A percentile compares a stretch with the other conserved stretches of the same genome.
phyloP scores from a whole-genome alignment of 2,113 vertebrate species.

The Sitta europaea region DNA sequence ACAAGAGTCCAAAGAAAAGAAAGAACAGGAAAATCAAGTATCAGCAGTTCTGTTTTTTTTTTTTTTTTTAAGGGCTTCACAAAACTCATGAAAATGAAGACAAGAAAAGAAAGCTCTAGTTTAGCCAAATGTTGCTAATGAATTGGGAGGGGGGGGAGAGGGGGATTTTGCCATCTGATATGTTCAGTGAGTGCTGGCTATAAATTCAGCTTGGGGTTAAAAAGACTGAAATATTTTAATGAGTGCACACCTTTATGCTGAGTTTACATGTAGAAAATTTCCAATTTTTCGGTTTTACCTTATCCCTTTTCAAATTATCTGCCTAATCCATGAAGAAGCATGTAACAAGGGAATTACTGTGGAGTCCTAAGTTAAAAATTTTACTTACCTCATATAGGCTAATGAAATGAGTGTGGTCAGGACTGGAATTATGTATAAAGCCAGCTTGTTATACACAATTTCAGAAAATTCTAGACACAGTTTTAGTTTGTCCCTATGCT shows the following conservation, averaged over 20 bases:
- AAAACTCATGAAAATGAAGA: neutral
- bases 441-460: neutral
- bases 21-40: conserved; percentile 15
- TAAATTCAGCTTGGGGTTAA: neutral
- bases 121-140: neutral
- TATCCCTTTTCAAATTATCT: neutral
- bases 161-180: neutral
- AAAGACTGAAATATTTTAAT: neutral
- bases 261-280: neutral
- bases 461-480: neutral
- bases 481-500: neutral
- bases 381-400: neutral
- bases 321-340: neutral
- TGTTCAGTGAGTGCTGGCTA: neutral
- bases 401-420: neutral
- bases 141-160: neutral
- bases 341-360: neutral
- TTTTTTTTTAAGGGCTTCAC: neutral
- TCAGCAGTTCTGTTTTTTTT: neutral
- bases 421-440: neutral
- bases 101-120: neutral
- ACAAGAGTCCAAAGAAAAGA: neutral
- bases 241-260: neutral
- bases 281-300: neutral
- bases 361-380: neutral